A percentile compares a stretch with the other conserved stretches of the same genome.
Evolutionary conservation across 2,113 vertebrate genomes (phyloP).

Genomic region (Solea solea): DNA sequence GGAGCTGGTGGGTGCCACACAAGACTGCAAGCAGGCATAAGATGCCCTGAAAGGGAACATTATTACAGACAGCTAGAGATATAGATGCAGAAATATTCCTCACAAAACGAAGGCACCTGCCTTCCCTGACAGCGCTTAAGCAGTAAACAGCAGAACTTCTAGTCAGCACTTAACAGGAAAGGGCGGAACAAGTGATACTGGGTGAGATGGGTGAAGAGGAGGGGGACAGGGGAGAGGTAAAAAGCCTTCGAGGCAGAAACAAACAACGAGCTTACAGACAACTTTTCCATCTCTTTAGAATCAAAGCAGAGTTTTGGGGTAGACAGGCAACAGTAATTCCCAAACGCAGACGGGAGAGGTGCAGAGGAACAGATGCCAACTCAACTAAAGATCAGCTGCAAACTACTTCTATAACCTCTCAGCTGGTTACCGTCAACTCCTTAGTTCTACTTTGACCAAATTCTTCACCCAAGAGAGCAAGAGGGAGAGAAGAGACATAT

Average conservation of each 20-base stretch:
- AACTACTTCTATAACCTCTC: background rate
- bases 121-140: conserved; percentile 26
- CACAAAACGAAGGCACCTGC: conserved; percentile 1
- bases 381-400: background rate
- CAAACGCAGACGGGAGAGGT: background rate
- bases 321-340: conserved; percentile 14
- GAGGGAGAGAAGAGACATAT: no score
- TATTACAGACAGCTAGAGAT: conserved; percentile 25
- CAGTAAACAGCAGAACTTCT: conserved; percentile 17
- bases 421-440: background rate
- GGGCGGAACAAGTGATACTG: background rate
- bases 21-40: conserved; percentile 16
- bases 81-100: conserved; percentile 32
- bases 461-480: no score
- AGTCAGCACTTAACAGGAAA: conserved; percentile 27
- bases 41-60: conserved; percentile 27
- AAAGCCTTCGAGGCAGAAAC: conserved; percentile 21
- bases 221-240: conserved; percentile 1
- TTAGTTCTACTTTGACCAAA: no score
- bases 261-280: conserved; percentile 29
- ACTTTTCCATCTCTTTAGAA: conserved; percentile 15
- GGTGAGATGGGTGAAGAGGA: background rate
- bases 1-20: conserved; percentile 27
- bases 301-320: conserved; percentile 2
- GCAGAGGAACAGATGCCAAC: background rate